Evolutionary conservation across 2,888 invertebrate species (phyloP).

Genomic region (Drosophila trichaetosa): DNA sequence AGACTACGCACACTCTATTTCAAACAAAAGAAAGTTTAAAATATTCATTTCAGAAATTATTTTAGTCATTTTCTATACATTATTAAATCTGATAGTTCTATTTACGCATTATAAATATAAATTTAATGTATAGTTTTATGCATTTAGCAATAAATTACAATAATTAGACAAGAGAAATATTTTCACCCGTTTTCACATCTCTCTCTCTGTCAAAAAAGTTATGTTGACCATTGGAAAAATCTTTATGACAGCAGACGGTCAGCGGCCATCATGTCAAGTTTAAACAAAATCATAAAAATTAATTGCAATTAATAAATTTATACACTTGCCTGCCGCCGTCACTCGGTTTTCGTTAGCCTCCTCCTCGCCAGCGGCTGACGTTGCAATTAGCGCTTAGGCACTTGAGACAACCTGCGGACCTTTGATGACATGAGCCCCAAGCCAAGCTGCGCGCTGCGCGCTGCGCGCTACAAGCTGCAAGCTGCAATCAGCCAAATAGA

Average conservation of each 20-base stretch:
- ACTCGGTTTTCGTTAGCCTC: slow-evolving; percentile 20
- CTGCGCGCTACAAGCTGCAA: slow-evolving; percentile 1
- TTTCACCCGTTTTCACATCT: slow-evolving; percentile 6
- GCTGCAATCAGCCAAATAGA: slow-evolving; percentile 35
- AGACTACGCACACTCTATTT: background rate
- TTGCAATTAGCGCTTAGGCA: slow-evolving; percentile 31
- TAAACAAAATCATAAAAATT: slow-evolving; percentile 66
- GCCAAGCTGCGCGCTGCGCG: too few species aligned
- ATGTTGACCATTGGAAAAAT: slow-evolving; percentile 6
- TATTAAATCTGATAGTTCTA: background rate
- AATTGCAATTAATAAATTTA: slow-evolving; percentile 67
- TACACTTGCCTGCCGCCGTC: slow-evolving; percentile 12
- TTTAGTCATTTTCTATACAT: background rate
- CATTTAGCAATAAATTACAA: background rate
- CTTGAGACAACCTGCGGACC: slow-evolving; percentile 30
- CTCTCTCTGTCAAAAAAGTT: background rate
- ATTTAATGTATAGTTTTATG: background rate
- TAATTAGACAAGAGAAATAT: background rate
- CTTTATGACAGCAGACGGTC: slow-evolving; percentile 1
- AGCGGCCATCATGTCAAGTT: slow-evolving; percentile 19
- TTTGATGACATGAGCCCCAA: slow-evolving; percentile 29
- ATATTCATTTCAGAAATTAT: background rate
- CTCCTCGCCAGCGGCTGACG: slow-evolving; percentile 39
- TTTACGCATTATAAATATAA: background rate
- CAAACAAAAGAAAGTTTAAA: background rate